phyloP scores from a whole-genome alignment of 2,113 vertebrate genomes.

The Pangasianodon hypophthalmus region DNA sequence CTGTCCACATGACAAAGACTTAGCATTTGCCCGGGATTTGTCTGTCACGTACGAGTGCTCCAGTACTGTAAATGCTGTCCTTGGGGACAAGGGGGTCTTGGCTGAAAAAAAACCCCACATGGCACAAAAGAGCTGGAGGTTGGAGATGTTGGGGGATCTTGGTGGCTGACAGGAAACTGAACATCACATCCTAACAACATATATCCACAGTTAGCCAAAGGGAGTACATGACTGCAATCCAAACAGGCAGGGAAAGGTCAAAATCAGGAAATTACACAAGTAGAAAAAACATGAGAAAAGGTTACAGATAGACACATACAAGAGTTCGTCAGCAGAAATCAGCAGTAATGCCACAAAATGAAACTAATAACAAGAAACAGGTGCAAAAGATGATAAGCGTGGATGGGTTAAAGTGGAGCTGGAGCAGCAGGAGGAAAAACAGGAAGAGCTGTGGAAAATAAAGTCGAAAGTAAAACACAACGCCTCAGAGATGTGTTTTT shows the following conservation, averaged over 20 bases:
- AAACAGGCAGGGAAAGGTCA: neutral
- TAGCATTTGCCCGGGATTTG: neutral
- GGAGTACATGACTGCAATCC: neutral
- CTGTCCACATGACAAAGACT: neutral
- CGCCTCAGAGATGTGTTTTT: too few relatives aligned
- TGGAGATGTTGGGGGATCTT: neutral
- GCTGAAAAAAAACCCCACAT: neutral
- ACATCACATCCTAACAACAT: neutral
- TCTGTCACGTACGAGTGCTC: neutral
- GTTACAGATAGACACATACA: neutral
- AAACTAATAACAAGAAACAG: neutral
- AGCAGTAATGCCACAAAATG: neutral
- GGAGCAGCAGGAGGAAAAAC: neutral
- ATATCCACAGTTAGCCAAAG: neutral
- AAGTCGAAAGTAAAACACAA: neutral
- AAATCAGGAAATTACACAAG: neutral
- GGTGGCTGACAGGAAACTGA: neutral
- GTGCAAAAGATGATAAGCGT: neutral
- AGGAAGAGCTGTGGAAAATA: neutral
- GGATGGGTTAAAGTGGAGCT: neutral
- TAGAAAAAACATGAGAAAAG: neutral
- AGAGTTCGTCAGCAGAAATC: neutral
- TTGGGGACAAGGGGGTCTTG: neutral
- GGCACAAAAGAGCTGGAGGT: neutral
- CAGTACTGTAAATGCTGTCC: neutral